Evolutionary conservation across 2,888 invertebrate genomes (phyloP), one percentile per base, ranked within the genome.

Genomic region (Ectropis crepuscularia): DNA sequence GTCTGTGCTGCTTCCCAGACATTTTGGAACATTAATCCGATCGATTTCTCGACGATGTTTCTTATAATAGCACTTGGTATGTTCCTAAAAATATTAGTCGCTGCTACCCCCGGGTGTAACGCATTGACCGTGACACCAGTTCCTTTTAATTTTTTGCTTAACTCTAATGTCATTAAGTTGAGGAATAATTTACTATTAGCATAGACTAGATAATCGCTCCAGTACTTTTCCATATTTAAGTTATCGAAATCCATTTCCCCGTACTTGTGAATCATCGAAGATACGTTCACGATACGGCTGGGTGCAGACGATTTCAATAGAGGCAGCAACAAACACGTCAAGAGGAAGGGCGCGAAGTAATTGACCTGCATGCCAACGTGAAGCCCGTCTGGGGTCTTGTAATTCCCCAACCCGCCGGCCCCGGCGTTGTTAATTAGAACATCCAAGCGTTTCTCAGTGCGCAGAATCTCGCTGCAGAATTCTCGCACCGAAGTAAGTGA

Each of bases 361-460:
- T 96, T 96, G 53, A 95, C 94, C 77, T 96, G 96, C 94, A 96
- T 95, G 62, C 94, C 94, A n/a, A 92, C 80, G 72, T 96, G 95
- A 62, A 96, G 87, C 5, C 95, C 95, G 75, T 96, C 96, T 73
- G 94, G 90, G 5, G 95, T 95, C 73, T 89, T 93, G 69, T 87
- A 84, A 74, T 90, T 89, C 11, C 90, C 89, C 50, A 89, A 80
- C 8, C 90, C 92, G 28, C 87, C 90, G 9, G 92, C 87, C 8
- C 94, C 95, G 6, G 95, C 95, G 78, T 95, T 95, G 81, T 94
- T 94, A 73, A 95, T 88, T 58, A 95, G 87, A 11, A 94, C 91
- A 74, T 95, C 93, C 53, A 95, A 81, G 36, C 88, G 86, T 65
- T 85, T 82, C 77, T 94, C 94, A 0, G 85, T 89, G 73, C 88